Percentiles rank a stretch among this genome's conserved stretches.
phyloP scores from a whole-genome alignment of 2,113 vertebrate genomes.

The Hyaena hyaena region DNA sequence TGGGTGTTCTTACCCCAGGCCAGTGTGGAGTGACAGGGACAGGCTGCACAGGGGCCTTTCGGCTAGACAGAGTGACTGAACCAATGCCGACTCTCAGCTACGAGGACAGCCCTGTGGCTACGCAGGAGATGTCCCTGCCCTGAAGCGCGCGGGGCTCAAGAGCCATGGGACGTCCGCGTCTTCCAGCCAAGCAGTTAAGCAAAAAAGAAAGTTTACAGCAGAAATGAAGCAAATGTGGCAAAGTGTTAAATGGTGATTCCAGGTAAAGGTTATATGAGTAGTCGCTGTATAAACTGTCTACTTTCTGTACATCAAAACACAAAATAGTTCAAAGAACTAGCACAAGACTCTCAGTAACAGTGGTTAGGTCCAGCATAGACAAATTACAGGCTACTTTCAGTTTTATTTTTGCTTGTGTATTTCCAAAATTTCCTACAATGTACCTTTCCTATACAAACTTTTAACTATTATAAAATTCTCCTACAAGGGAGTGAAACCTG shows the following conservation, averaged over 20 bases:
- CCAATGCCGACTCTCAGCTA: neutral
- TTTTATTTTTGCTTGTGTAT: neutral
- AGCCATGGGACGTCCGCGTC: neutral
- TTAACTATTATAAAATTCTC: neutral
- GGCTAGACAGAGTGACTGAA: neutral
- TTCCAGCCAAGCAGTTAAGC: neutral
- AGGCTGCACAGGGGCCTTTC: neutral
- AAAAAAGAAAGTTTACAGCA: neutral
- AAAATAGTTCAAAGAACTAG: neutral
- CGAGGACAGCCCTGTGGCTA: neutral
- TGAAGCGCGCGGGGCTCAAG: neutral
- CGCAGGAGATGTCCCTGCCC: neutral
- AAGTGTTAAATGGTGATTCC: too few relatives aligned
- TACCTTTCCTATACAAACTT: neutral
- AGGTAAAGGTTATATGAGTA: neutral
- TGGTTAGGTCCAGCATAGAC: neutral
- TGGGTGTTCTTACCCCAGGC: neutral
- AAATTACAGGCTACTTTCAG: neutral
- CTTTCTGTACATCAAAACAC: neutral
- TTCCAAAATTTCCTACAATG: neutral
- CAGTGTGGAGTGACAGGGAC: neutral
- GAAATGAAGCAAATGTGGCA: neutral
- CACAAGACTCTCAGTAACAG: neutral
- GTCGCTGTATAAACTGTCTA: too few relatives aligned
- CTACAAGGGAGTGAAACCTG: neutral